Evolutionary conservation across 1,140 invertebrate species (phyloP).

Genomic region (Diorhabda carinulata): DNA sequence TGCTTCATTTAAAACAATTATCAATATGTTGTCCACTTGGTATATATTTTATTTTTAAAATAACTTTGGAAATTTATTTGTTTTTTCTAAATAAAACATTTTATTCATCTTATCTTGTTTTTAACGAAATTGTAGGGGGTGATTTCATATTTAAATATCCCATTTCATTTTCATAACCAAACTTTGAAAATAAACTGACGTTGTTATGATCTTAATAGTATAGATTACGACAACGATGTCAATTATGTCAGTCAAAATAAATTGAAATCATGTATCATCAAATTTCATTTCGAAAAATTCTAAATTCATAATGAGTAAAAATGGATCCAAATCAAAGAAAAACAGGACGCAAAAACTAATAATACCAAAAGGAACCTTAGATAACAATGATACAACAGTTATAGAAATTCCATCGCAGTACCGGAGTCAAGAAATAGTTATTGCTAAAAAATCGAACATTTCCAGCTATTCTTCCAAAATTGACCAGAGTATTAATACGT

Average conservation of each 20-base stretch:
- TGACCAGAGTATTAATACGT: not conserved
- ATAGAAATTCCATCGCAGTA: slow-evolving; percentile 18
- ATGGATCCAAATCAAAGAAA: slow-evolving; percentile 3
- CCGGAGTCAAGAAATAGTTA: slow-evolving; percentile 12
- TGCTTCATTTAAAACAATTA: too few relatives aligned
- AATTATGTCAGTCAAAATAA: not conserved
- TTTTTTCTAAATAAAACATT: too few relatives aligned
- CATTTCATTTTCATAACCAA: too few relatives aligned
- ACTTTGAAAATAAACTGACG: too few relatives aligned
- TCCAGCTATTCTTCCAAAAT: not conserved
- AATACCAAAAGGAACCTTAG: slow-evolving; percentile 15
- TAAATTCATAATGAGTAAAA: slow-evolving; percentile 17
- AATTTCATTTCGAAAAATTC: slow-evolving; percentile 1
- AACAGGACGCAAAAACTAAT: slow-evolving; percentile 12
- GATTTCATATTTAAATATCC: too few relatives aligned
- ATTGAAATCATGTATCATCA: not conserved
- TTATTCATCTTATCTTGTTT: too few relatives aligned
- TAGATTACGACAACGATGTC: too few relatives aligned
- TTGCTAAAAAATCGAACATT: slow-evolving; percentile 9
- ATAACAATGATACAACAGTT: slow-evolving; percentile 12
- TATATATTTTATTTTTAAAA: too few relatives aligned
- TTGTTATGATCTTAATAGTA: too few relatives aligned
- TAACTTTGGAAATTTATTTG: too few relatives aligned
- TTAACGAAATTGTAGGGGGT: too few relatives aligned
- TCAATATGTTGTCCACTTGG: too few relatives aligned